A percentile compares a stretch with the other conserved stretches of the same genome.
Conservation (phyloP, 2,797 vertebrate genomes). For the Loriculus beryllinus region DNA sequence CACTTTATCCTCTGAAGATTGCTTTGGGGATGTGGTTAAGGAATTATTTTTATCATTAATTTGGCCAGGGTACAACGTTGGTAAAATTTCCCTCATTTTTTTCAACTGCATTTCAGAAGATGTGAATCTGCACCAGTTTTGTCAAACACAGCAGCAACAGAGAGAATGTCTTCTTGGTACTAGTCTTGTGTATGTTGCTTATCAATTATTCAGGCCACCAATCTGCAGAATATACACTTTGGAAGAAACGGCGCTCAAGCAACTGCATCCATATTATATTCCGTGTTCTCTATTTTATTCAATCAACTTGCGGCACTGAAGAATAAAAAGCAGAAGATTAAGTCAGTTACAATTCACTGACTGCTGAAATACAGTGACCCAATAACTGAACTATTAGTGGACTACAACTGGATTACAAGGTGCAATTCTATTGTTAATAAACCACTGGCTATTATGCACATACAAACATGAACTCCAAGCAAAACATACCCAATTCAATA, state of each 20-base stretch:
- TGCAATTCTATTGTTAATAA: not conserved
- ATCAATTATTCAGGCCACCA: not conserved
- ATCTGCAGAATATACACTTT: not conserved
- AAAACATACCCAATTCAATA: not conserved
- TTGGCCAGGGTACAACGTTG: constrained; percentile 54
- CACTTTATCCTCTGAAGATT: constrained; percentile 43
- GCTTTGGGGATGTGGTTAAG: constrained; percentile 69
- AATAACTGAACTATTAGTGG: not conserved
- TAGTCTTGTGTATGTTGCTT: not conserved
- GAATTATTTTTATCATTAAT: constrained; percentile 45
- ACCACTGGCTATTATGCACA: not conserved
- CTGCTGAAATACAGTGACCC: not conserved
- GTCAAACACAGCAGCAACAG: not conserved
- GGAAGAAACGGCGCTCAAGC: not conserved
- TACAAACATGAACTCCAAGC: not conserved
- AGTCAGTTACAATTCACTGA: constrained; percentile 18
- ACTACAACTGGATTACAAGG: not conserved
- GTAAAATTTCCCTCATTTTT: constrained; percentile 75
- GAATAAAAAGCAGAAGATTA: constrained; percentile 40
- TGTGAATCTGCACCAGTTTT: not conserved
- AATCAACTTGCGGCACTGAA: constrained; percentile 31
- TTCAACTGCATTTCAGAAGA: constrained; percentile 72
- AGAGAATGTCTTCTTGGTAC: not conserved
- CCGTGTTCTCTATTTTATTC: constrained; percentile 2
- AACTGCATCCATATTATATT: not conserved